Conservation (phyloP, 2,888 invertebrate genomes). For the Muscina levida region DNA sequence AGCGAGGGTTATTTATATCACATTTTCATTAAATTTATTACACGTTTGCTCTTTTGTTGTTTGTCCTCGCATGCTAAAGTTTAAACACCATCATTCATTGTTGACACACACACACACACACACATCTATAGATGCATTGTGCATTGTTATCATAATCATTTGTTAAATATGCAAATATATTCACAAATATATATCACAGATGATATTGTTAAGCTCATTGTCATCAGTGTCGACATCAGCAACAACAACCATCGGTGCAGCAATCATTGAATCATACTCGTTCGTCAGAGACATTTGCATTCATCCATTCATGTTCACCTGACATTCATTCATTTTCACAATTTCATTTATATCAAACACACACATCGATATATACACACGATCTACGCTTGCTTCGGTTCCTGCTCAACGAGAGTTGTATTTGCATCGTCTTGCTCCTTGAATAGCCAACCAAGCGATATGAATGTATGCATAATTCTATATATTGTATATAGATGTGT, state of each 20-base stretch:
- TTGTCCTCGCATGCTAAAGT: neutral
- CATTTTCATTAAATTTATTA: no score
- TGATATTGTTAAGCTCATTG: conserved; percentile 4
- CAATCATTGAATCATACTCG: conserved; percentile 21
- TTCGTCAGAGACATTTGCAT: conserved; percentile 23
- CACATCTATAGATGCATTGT: no score
- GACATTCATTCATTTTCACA: conserved; percentile 57
- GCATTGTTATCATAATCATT: conserved; percentile 15
- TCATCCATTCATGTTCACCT: conserved; percentile 49
- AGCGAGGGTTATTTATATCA: no score
- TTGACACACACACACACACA: neutral
- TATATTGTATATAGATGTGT: neutral
- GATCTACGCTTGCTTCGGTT: neutral
- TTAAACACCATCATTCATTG: neutral
- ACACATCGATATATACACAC: neutral
- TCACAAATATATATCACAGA: neutral
- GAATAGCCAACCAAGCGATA: neutral
- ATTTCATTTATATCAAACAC: conserved; percentile 44
- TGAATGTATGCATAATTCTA: neutral
- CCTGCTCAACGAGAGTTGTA: no score
- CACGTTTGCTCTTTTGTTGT: no score
- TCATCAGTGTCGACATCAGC: conserved; percentile 3
- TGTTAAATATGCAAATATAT: neutral
- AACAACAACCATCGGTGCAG: conserved; percentile 16
- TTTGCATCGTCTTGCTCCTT: neutral